Evolutionary conservation across 2,888 invertebrate species (phyloP).

Genomic region (Clanis bilineata): DNA sequence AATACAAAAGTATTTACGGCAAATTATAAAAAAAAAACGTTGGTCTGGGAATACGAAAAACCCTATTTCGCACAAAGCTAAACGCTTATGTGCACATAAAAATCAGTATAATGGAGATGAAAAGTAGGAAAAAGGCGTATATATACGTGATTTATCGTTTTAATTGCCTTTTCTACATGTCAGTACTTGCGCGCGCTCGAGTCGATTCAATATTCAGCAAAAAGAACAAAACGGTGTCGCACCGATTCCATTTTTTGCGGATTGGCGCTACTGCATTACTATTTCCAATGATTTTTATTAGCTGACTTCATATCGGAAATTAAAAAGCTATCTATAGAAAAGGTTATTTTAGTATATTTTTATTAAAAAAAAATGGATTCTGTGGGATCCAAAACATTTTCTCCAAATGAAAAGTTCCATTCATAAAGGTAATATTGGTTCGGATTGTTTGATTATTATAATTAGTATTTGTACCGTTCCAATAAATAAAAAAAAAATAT

Average conservation of each 20-base stretch:
- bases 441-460: too few relatives aligned
- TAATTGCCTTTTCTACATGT: conserved; percentile 70
- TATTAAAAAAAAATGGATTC: too few relatives aligned
- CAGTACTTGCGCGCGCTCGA: conserved; percentile 48
- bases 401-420: too few relatives aligned
- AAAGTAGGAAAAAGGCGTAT: conserved; percentile 51
- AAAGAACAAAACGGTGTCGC: conserved; percentile 54
- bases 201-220: conserved; percentile 72
- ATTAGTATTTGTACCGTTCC: too few relatives aligned
- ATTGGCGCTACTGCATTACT: conserved; percentile 34
- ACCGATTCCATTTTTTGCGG: conserved; percentile 30
- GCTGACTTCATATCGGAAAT: background rate
- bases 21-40: background rate
- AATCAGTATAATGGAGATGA: conserved; percentile 52
- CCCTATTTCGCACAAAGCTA: conserved; percentile 34
- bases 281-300: background rate
- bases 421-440: too few relatives aligned
- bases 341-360: background rate
- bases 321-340: background rate
- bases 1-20: too few relatives aligned
- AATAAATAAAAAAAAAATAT: too few relatives aligned
- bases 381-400: too few relatives aligned
- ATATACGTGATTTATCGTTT: conserved; percentile 65
- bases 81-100: conserved; percentile 51
- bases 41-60: background rate